phyloP scores from a whole-genome alignment of 2,797 vertebrate species.

The Sternotherus odoratus region DNA sequence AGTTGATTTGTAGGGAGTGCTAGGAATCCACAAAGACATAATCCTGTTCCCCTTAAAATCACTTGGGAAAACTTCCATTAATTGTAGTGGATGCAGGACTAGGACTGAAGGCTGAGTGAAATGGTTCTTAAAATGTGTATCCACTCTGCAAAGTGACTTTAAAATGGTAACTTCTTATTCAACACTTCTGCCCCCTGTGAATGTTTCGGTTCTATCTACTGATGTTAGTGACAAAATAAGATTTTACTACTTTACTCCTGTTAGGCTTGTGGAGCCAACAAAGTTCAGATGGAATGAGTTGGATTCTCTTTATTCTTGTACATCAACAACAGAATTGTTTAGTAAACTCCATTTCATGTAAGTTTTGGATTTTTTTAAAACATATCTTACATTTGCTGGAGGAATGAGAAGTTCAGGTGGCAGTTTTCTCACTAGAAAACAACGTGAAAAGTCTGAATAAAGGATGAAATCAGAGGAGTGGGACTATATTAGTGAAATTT shows the following conservation, averaged over 20 bases:
- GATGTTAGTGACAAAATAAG: not conserved
- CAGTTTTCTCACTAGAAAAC: not conserved
- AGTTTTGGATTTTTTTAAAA: not conserved
- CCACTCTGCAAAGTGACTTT: not conserved
- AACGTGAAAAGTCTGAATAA: slow-evolving; percentile 47
- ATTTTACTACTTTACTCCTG: not conserved
- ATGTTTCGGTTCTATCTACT: not conserved
- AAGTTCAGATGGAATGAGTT: not conserved
- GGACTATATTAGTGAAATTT: slow-evolving; percentile 38
- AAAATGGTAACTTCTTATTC: not conserved
- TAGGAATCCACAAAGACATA: not conserved
- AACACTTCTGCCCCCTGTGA: not conserved
- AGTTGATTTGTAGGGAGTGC: not conserved
- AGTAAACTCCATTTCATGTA: not conserved
- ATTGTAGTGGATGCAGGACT: not conserved
- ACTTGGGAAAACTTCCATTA: not conserved
- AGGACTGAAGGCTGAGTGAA: not conserved
- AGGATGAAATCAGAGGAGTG: slow-evolving; percentile 28
- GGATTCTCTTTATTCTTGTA: not conserved
- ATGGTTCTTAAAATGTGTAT: not conserved
- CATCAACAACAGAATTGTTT: not conserved
- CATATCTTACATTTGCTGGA: not conserved
- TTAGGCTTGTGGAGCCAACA: not conserved
- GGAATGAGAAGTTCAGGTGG: not conserved
- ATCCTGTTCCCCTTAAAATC: not conserved